Percentiles rank a stretch among this genome's conserved stretches.
Conservation (phyloP, 64 coral and sea anemone genomes). For the Montipora sp. region DNA sequence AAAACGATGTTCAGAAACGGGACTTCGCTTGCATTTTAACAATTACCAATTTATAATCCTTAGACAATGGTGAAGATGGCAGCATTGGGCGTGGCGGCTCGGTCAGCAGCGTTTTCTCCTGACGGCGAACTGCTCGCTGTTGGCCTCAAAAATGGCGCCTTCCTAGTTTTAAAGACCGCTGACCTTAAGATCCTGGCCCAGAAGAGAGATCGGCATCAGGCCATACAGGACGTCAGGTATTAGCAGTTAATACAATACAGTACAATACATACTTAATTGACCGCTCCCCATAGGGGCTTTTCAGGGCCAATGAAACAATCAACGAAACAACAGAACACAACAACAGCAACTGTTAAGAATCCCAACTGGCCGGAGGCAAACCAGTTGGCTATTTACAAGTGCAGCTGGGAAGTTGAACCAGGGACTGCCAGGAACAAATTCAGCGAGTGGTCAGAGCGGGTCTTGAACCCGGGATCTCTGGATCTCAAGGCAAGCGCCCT, state of each 20-base stretch:
- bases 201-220: slow-evolving; percentile 87
- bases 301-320: too few species aligned
- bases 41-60: neutral
- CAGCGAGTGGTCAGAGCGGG: too few species aligned
- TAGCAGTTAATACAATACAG: neutral
- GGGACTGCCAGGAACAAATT: too few species aligned
- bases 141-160: slow-evolving; percentile 92
- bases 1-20: neutral
- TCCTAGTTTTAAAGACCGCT: slow-evolving; percentile 74
- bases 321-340: too few species aligned
- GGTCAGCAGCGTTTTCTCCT: slow-evolving; percentile 87
- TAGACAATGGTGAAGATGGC: slow-evolving; percentile 86
- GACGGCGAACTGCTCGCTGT: slow-evolving; percentile 95
- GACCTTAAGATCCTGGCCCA: slow-evolving; percentile 80
- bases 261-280: too few species aligned
- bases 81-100: slow-evolving; percentile 69
- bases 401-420: too few species aligned
- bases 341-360: too few species aligned
- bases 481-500: too few species aligned
- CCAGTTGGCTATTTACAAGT: too few species aligned
- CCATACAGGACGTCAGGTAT: slow-evolving; percentile 90
- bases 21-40: neutral
- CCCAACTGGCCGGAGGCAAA: too few species aligned
- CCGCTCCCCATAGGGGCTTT: too few species aligned
- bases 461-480: too few species aligned